phyloP scores from a whole-genome alignment of 2,113 vertebrate genomes.

The Gymnobelideus leadbeateri region DNA sequence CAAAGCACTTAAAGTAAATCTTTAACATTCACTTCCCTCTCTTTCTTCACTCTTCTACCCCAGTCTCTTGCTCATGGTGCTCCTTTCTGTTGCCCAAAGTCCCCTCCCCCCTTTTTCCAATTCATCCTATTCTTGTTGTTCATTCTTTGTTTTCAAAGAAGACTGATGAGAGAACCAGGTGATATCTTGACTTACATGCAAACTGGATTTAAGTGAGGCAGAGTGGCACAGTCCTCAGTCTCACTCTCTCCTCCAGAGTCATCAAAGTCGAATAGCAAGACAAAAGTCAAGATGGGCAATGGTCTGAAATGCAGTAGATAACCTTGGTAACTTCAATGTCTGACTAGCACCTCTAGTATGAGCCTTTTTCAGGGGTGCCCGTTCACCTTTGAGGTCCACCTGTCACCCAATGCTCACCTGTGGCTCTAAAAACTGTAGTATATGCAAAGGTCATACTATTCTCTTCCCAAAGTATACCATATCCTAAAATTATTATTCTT shows the following conservation, averaged over 20 bases:
- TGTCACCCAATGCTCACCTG: not conserved
- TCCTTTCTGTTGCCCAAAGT: not conserved
- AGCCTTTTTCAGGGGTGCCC: too few species aligned
- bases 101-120: not conserved
- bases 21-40: not conserved
- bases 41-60: not conserved
- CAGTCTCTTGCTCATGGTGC: not conserved
- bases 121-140: not conserved
- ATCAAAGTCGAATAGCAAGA: not conserved
- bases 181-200: too few species aligned
- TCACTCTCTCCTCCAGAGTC: not conserved
- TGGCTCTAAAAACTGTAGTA: not conserved
- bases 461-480: not conserved
- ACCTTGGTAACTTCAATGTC: not conserved
- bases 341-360: not conserved
- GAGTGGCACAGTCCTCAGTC: not conserved
- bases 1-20: not conserved
- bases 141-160: not conserved
- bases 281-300: not conserved
- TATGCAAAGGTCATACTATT: not conserved
- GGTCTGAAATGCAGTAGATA: not conserved
- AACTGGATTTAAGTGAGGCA: not conserved
- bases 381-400: not conserved
- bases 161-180: too few species aligned
- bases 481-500: not conserved